These are phyloP conservation scores for Marcusenius ussheri DNA, from an alignment of 2,113 vertebrate genomes.

Conservation along the genomic window DNA sequence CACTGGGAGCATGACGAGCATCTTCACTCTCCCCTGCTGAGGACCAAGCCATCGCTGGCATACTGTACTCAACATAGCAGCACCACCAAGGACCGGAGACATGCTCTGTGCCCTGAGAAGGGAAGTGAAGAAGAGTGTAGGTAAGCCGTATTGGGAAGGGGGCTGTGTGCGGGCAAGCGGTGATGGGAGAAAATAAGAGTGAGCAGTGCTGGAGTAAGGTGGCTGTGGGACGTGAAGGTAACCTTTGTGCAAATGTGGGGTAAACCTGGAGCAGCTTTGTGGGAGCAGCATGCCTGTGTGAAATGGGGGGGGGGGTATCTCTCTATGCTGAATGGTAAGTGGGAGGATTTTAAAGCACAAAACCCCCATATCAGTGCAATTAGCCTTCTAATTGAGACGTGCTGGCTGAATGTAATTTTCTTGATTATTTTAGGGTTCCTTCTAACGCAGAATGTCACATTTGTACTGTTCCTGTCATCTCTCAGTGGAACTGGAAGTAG, in stretches of 20 bases:
- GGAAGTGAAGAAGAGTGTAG: conserved; percentile 60
- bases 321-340: neutral
- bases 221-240: neutral
- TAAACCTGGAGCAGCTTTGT: neutral
- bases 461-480: neutral
- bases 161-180: neutral
- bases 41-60: neutral
- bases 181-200: neutral
- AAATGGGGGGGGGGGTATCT: neutral
- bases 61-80: neutral
- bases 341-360: neutral
- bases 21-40: neutral
- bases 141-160: conserved; percentile 45
- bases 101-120: conserved; percentile 67
- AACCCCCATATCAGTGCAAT: neutral
- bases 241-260: neutral
- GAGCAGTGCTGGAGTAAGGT: neutral
- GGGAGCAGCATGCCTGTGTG: neutral
- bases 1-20: neutral
- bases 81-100: conserved; percentile 30
- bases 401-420: neutral
- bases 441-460: neutral
- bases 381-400: neutral
- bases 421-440: neutral
- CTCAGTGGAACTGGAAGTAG: neutral